Percentiles rank a stretch among this genome's conserved stretches.
phyloP scores from a whole-genome alignment of 2,888 invertebrate genomes.

The Vanessa cardui region DNA sequence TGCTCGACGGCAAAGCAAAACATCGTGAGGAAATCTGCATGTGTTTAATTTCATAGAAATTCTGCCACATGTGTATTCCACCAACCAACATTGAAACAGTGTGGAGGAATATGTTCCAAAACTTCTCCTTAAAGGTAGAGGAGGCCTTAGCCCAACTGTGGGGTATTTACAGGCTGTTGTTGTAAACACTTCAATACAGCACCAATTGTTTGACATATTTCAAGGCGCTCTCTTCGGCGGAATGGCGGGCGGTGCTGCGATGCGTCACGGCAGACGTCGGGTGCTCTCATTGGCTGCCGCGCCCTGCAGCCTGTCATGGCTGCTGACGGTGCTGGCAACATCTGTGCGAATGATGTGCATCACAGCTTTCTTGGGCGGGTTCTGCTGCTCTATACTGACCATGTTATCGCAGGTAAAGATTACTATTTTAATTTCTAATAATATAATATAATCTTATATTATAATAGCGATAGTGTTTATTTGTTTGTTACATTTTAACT shows the following conservation, averaged over 20 bases:
- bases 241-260: constrained; percentile 87
- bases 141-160: too few relatives aligned
- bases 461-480: background rate
- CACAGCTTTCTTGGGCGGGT: constrained; percentile 92
- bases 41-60: too few relatives aligned
- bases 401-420: constrained; percentile 87
- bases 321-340: constrained; percentile 89
- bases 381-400: constrained; percentile 89
- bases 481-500: too few relatives aligned
- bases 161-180: too few relatives aligned
- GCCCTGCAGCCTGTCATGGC: constrained; percentile 91
- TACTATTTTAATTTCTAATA: background rate
- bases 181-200: too few relatives aligned
- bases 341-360: constrained; percentile 91
- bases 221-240: constrained; percentile 88
- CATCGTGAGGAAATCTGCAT: too few relatives aligned
- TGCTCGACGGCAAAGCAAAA: too few relatives aligned
- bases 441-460: too few relatives aligned
- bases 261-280: constrained; percentile 87
- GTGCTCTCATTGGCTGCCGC: constrained; percentile 87
- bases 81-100: too few relatives aligned
- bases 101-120: too few relatives aligned
- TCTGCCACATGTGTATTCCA: too few relatives aligned
- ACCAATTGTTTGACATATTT: constrained; percentile 30
- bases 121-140: too few relatives aligned